Evolutionary conservation across 2,113 vertebrate genomes (phyloP).

Genomic region (Pteruthius melanotis): DNA sequence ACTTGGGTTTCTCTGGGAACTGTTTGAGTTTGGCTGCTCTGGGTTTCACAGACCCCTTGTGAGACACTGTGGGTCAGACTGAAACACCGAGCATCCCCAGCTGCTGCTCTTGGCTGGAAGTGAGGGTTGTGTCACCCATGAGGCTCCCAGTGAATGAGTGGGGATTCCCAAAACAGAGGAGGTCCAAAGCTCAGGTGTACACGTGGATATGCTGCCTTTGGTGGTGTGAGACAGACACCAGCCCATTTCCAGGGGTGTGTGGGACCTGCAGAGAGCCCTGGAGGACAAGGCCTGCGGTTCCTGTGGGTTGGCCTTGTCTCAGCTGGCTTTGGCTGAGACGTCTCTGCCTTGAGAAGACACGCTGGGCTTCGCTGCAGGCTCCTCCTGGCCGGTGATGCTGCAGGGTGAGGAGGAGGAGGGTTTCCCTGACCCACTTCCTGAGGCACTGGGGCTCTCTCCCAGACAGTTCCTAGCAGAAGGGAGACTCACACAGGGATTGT

Average conservation of each 20-base stretch:
- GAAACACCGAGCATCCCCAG: background rate
- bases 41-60: background rate
- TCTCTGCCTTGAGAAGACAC: background rate
- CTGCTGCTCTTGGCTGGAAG: background rate
- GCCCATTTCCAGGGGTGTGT: background rate
- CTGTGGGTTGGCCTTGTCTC: no score
- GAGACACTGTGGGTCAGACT: background rate
- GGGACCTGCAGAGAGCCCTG: background rate
- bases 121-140: background rate
- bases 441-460: background rate
- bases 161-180: background rate
- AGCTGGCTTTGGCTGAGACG: background rate
- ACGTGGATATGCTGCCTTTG: accelerated
- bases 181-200: background rate
- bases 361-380: background rate
- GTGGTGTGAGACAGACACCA: background rate
- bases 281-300: background rate
- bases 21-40: background rate
- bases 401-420: background rate
- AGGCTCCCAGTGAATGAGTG: background rate
- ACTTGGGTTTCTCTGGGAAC: background rate
- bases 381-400: background rate
- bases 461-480: background rate
- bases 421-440: background rate
- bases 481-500: background rate